Conservation (phyloP, 92 coral and sea anemone genomes). For the Umimayanthus chanpuru region DNA sequence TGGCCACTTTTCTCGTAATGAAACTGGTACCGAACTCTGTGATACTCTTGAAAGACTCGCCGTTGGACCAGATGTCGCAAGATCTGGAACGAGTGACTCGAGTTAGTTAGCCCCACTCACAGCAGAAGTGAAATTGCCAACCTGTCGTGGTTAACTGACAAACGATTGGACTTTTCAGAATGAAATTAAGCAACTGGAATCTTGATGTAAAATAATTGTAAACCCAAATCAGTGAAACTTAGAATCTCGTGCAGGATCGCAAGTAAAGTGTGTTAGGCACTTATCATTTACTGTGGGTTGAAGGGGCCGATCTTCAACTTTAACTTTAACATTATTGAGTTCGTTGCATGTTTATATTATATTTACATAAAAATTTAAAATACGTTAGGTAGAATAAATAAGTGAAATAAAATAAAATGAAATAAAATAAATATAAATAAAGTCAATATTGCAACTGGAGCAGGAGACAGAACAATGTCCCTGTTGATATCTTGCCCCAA, state of each 20-base stretch:
- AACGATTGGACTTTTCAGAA: background rate
- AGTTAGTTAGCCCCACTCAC: background rate
- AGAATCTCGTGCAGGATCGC: background rate
- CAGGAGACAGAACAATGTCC: no score
- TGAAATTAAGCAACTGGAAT: background rate
- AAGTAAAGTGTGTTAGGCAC: background rate
- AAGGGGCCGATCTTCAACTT: no score
- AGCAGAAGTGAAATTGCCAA: background rate
- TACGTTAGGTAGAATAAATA: no score
- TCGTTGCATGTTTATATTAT: no score
- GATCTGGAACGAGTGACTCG: background rate
- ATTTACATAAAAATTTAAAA: no score
- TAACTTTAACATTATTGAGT: no score
- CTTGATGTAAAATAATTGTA: background rate
- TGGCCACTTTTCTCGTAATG: background rate
- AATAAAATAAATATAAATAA: no score
- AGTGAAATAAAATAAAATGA: no score
- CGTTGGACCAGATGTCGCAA: background rate
- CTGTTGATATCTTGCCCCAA: no score
- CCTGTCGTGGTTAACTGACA: background rate
- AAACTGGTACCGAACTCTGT: background rate
- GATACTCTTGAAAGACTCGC: background rate
- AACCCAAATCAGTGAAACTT: background rate
- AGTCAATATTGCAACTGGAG: no score
- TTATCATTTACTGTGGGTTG: no score